Evolutionary conservation across 2,113 vertebrate genomes (phyloP).

Genomic region (Bucco capensis): DNA sequence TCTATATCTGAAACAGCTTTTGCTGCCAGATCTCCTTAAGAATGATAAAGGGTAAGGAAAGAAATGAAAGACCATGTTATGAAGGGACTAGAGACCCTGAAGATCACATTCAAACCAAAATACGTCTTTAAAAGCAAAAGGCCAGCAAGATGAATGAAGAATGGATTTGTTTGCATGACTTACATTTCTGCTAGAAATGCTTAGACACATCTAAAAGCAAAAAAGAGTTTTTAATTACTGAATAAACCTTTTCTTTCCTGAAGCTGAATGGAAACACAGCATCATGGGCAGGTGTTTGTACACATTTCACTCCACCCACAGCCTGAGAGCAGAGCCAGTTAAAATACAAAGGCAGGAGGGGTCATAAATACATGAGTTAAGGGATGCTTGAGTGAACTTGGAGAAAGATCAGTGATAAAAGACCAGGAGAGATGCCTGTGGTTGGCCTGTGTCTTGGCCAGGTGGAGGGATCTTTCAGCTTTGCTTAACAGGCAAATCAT

Average conservation of each 20-base stretch:
- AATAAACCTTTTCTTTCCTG: constrained; percentile 14
- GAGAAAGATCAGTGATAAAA: constrained; percentile 7
- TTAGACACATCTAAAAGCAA: not conserved
- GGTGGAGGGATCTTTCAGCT: constrained; percentile 48
- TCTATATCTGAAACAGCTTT: not conserved
- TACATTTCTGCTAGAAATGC: not conserved
- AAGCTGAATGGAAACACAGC: constrained; percentile 38
- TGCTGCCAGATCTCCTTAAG: not conserved
- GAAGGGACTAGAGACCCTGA: not conserved
- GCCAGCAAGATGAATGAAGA: not conserved
- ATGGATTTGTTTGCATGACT: not conserved
- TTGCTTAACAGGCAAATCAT: constrained; percentile 3
- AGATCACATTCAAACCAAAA: constrained; percentile 6
- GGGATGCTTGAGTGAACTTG: constrained; percentile 55
- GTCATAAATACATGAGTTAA: constrained; percentile 57
- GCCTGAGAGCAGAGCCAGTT: constrained; percentile 14
- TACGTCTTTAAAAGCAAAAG: not conserved
- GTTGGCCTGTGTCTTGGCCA: not conserved
- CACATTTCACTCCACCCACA: constrained; percentile 39
- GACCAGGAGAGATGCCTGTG: constrained; percentile 15
- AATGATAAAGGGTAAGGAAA: not conserved
- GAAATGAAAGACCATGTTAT: constrained; percentile 3
- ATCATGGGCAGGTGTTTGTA: constrained; percentile 47
- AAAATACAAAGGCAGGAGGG: constrained; percentile 51
- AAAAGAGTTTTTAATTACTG: constrained; percentile 29